Evolutionary conservation across 2,113 vertebrate genomes (phyloP), one percentile per base, ranked within the genome.

Genomic region (Hypomesus transpacificus): DNA sequence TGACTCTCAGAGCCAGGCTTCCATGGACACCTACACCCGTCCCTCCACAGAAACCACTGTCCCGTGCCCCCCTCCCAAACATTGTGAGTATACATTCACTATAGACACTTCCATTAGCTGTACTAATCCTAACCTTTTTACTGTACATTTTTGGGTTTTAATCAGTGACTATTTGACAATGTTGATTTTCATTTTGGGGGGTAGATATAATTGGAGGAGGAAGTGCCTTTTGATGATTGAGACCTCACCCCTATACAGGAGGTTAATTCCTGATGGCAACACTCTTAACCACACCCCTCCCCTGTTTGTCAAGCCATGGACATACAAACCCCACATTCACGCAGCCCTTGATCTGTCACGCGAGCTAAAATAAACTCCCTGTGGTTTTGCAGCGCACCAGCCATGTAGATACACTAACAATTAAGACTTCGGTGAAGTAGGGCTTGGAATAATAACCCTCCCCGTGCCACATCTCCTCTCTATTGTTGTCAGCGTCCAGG

Each of bases 1-100:
- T 81, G 94, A 95, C 77, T 94, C 94, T 28, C 91, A 96, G 89
- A 93, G 87, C 84, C 94, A 94, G 82, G 84, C 91, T 20, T 89
- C 93, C 26, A 90, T 92, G 58, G 91, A 90, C 66, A 71, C 86
- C 17, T 95, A 94, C 70, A 89, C 91, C 76, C 93, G 91, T 61
- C 92, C 93, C 0, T 94, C 94, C 0, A 91, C 94, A 0, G 79
- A 79, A 57, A 89, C 91, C 0, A 61, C 93, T 70, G 93, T 89
- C 11, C 92, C 87, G 28, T 91, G 91, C 8, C 90, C 91, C 0
- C 90, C 93, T 68, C 93, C 85, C 28, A 91, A 92, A 2, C 95
- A 95, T 92, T 94, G 96, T 98, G 89, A 95, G 96, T 93, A 80
- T 31, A 56, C n/a, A 17, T 2, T 46, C 39, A 46, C 7, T 46